Evolutionary conservation across 2,888 invertebrate species (phyloP).

Genomic region (Ceramica pisi): DNA sequence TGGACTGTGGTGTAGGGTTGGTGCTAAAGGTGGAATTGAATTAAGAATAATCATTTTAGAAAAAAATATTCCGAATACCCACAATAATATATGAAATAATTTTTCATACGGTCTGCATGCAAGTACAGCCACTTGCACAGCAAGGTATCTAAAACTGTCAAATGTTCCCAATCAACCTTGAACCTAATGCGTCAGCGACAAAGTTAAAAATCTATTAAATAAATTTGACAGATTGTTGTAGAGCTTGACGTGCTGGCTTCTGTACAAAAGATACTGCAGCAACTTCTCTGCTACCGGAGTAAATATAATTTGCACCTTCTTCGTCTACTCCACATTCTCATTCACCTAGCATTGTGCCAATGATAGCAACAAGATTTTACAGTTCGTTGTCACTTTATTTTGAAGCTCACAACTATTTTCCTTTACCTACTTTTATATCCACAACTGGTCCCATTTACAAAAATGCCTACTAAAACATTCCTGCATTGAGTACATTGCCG

Average conservation of each 20-base stretch:
- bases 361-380: not conserved
- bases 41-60: not conserved
- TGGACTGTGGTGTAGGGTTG: conserved; percentile 54
- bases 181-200: too few relatives aligned
- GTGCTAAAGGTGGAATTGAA: conserved; percentile 22
- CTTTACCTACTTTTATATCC: not conserved
- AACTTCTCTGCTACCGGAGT: not conserved
- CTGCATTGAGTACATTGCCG: too few relatives aligned
- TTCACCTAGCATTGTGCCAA: not conserved
- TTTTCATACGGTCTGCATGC: too few relatives aligned
- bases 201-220: too few relatives aligned
- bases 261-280: too few relatives aligned
- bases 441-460: not conserved
- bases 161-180: too few relatives aligned
- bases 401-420: not conserved
- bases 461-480: not conserved
- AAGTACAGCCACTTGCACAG: too few relatives aligned
- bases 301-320: not conserved
- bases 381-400: not conserved
- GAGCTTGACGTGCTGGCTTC: too few relatives aligned
- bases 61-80: too few relatives aligned
- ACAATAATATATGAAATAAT: too few relatives aligned
- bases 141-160: too few relatives aligned
- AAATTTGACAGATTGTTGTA: too few relatives aligned
- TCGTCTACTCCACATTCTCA: not conserved